Base-by-base conservation (phyloP, 2,113 vertebrate species). In the Channa argus region DNA sequence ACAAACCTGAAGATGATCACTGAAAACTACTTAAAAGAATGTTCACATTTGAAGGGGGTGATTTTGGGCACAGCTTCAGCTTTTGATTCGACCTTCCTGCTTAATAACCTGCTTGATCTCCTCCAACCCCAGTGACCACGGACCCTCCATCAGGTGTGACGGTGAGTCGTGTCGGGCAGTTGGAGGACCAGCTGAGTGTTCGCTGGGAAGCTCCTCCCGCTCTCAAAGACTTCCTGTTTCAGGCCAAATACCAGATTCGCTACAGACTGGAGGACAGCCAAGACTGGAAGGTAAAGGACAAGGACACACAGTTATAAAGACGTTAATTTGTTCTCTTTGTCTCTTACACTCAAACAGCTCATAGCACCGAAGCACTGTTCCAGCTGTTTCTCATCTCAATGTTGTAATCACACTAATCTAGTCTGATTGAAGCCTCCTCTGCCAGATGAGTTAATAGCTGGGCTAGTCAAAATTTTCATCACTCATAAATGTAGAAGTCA, bases 171-270 rank as follows among this genome's bases (percentile, higher is more conserved):
- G 97, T 99, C 0, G 97, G 98, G 0, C 96, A 97, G 82, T 90
- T 99, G 76, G 97, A 98, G 84, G 98, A 99, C 87, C 97, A 99
- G 93, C 95, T 99, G 75, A 98, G 96, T 0, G 97, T 99, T 10
- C 97, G 96, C 81, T 99, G 98, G 98, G 96, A 96, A 68, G 96
- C 96, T 0, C 97, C 97, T 0, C 96, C 97, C 0, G 97, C 96
- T 3, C 95, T 99, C 61, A 98, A 97, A 85, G 98, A 99, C 87
- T 99, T 98, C 90, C 95, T 99, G 38, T 99, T 99, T 82, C 97
- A 98, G 92, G 97, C 97, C 93, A 99, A 99, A 89, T 99, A 99
- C 89, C 98, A 99, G 94, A 99, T 99, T 91, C 96, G 98, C 85
- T 99, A 99, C 92, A 94, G 97, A 0, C 95, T 99, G 80, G 97